Evolutionary conservation across 30 jellyfish, hydroid and myxozoan genomes (phyloP), one percentile per base, ranked within the genome.

Genomic region (Aurelia sp.): DNA sequence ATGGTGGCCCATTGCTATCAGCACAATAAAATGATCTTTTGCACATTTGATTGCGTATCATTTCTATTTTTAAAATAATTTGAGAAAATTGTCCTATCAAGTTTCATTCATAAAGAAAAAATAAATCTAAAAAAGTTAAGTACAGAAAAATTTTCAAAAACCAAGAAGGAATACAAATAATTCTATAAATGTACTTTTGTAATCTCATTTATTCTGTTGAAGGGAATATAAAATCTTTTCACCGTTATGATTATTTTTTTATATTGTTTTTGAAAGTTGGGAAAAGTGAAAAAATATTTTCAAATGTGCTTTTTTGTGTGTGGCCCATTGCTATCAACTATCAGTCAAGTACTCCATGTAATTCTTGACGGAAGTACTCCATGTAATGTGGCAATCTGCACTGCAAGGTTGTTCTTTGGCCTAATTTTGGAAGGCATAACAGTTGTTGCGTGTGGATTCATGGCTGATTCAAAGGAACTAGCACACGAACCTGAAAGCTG

Each of bases 1-100:
- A 72, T 72, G 83, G 83, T 72, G 83, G 83, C 83, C 83, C 83
- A 72, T 72, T 21, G 83, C 67, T 72, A 72, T 72, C 83, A 72
- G 19, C 38, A 67, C 67, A 40, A n/a, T 18, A 72, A 72, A 72
- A 30, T 17, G 11, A 30, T 72, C 18, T 72, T 21, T 72, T 62
- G 27, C 72, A 4, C 20, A 62, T 62, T 62, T 62, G 72, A 62
- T 62, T 62, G 17, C 72, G 2, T 27, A 27, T 27, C 2, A 27
- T 27, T 27, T 27, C 33, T 27, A 27, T 27, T 27, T 27, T 27
- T 0, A 27, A 27, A 27, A 27, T 2, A 27, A 27, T 27, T 27
- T 27, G 33, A 27, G 33, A 27, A 27, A 27, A 27, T 27, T 27
- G n/a, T 27, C 33, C 33, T 27, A 27, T 27, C 33, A 27, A 27